Conservation (phyloP, 2,113 vertebrate species). For the Ochotona princeps region DNA sequence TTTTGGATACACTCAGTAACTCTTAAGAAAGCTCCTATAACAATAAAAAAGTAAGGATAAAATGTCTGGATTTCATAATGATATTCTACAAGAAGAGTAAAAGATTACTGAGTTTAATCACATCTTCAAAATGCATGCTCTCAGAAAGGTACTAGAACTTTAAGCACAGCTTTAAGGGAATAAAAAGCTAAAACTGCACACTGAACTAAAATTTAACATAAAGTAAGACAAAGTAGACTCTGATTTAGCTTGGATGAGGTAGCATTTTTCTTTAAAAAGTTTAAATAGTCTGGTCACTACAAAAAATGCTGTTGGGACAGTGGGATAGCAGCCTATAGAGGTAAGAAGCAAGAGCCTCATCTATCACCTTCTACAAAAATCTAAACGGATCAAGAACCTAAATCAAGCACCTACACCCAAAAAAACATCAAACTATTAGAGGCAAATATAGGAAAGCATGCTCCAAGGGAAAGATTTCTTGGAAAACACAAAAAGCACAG, state of each 20-base stretch:
- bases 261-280: slow-evolving; percentile 2
- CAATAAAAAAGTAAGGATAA: not conserved
- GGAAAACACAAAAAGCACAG: no score
- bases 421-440: no score
- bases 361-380: no score
- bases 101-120: slow-evolving; percentile 43
- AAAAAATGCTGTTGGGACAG: no score
- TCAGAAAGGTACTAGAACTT: not conserved
- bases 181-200: not conserved
- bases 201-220: slow-evolving; percentile 39
- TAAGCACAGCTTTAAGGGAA: not conserved
- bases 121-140: slow-evolving; percentile 19
- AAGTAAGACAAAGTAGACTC: slow-evolving; percentile 2
- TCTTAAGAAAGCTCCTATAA: slow-evolving; percentile 8
- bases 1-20: not conserved
- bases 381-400: no score
- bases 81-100: not conserved
- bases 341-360: no score
- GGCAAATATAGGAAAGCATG: no score
- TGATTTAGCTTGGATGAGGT: not conserved
- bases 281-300: not conserved
- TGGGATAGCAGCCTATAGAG: no score
- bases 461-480: no score
- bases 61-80: not conserved
- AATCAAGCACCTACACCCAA: no score